phyloP scores from a whole-genome alignment of 2,113 vertebrate genomes.

The Brachirus orientalis region DNA sequence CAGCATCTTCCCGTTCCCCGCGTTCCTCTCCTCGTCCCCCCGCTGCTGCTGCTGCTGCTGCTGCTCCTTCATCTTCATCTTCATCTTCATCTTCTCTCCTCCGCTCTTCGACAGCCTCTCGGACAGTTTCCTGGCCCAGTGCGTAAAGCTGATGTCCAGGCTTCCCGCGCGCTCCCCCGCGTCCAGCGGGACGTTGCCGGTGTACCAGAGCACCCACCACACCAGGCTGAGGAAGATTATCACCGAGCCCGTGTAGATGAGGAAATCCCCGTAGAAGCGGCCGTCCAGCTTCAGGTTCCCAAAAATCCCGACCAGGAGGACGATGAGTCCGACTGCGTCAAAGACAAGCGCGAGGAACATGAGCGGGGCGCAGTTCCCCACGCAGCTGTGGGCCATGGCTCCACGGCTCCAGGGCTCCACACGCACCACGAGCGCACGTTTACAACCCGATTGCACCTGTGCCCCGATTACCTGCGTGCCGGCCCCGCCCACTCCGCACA shows the following conservation, averaged over 20 bases:
- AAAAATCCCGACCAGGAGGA: constrained; percentile 81
- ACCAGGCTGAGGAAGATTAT: constrained; percentile 79
- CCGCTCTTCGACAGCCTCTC: constrained; percentile 64
- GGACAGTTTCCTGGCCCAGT: constrained; percentile 78
- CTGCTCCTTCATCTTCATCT: constrained; percentile 3
- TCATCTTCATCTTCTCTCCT: constrained; percentile 56
- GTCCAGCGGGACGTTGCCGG: constrained; percentile 70
- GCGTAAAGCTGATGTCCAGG: constrained; percentile 62
- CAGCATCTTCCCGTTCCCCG: not conserved
- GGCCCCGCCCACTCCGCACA: constrained; percentile 50
- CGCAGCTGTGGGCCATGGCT: constrained; percentile 73
- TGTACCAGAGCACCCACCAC: constrained; percentile 85
- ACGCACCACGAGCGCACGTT: constrained; percentile 29
- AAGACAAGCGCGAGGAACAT: constrained; percentile 74
- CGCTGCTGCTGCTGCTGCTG: no score
- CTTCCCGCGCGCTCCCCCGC: constrained; percentile 39
- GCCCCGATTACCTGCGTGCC: constrained; percentile 60
- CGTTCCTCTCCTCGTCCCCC: constrained; percentile 44
- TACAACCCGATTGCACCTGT: no score
- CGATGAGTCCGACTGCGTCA: constrained; percentile 65
- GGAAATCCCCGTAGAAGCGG: constrained; percentile 82
- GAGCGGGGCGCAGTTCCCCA: constrained; percentile 71
- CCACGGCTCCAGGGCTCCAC: no score
- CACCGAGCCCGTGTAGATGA: constrained; percentile 82
- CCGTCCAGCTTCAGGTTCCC: constrained; percentile 71